Percentiles rank a stretch among this genome's conserved stretches.
Evolutionary conservation across 2,113 vertebrate species (phyloP).

Genomic region (Climacteris rufus): DNA sequence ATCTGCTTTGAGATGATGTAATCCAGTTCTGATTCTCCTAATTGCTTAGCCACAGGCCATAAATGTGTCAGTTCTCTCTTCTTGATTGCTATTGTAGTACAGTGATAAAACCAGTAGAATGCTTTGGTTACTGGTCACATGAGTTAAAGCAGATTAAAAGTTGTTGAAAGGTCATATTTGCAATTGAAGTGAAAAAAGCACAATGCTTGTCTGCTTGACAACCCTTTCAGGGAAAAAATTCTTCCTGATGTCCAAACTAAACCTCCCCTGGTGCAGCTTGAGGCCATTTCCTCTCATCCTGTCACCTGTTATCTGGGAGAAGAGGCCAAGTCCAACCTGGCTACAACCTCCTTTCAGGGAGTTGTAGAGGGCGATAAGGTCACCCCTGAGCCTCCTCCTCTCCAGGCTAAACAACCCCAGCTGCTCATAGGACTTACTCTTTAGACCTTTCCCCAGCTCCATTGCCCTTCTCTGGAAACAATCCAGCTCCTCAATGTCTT

Average conservation of each 20-base stretch:
- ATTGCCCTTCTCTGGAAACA: background rate
- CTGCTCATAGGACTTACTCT: background rate
- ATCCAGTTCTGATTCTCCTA: conserved; percentile 44
- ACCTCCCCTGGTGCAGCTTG: background rate
- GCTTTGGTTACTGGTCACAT: background rate
- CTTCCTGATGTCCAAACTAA: background rate
- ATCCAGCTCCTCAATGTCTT: background rate
- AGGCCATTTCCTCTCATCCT: background rate
- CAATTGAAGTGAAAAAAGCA: background rate
- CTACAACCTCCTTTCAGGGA: background rate
- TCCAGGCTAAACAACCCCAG: background rate
- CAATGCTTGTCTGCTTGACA: background rate
- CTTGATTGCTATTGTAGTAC: background rate
- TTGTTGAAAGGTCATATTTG: background rate
- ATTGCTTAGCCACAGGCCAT: conserved; percentile 57
- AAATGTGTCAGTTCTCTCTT: conserved; percentile 18
- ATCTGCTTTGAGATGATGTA: conserved; percentile 55
- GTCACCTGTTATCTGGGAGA: background rate
- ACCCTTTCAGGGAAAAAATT: background rate
- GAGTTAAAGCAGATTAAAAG: background rate
- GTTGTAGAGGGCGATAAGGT: background rate
- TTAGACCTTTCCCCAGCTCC: background rate
- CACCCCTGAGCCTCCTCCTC: background rate
- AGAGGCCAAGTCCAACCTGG: background rate
- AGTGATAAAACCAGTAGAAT: conserved; percentile 23